A percentile compares a stretch with the other conserved stretches of the same genome.
These are phyloP conservation scores for Automeris io DNA, from an alignment of 2,888 invertebrate species.

Conservation along the genomic window DNA sequence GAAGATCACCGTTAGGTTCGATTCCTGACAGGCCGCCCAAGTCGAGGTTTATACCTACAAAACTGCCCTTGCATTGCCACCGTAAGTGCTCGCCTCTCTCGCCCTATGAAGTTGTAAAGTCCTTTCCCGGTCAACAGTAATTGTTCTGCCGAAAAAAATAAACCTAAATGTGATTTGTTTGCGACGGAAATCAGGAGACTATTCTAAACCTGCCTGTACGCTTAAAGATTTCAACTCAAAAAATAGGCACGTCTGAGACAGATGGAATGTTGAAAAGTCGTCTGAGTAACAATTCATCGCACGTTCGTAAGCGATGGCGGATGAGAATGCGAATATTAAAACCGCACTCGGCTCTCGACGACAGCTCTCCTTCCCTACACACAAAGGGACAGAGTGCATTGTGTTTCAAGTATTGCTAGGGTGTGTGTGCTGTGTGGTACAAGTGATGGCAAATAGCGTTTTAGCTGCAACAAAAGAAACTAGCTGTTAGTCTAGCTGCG, in stretches of 20 bases:
- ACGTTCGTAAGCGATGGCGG: conserved; percentile 3
- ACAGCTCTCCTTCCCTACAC: conserved; percentile 7
- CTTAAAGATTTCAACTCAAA: not conserved
- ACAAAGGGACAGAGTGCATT: conserved; percentile 30
- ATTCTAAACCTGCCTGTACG: not conserved
- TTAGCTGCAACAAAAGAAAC: too few species aligned
- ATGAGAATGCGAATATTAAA: conserved; percentile 8
- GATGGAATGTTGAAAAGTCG: conserved; percentile 2
- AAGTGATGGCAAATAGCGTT: conserved; percentile 9
- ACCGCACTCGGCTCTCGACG: conserved; percentile 6
- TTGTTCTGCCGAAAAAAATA: too few species aligned
- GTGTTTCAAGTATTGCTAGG: conserved; percentile 39
- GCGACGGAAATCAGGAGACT: too few species aligned
- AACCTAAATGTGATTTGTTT: too few species aligned
- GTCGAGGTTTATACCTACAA: too few species aligned
- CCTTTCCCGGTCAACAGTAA: too few species aligned
- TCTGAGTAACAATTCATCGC: conserved; percentile 1
- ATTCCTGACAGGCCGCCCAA: too few species aligned
- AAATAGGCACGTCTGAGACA: not conserved
- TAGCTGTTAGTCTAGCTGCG: too few species aligned
- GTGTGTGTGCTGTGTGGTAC: conserved; percentile 13
- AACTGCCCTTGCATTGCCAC: too few species aligned
- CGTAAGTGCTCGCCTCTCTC: too few species aligned
- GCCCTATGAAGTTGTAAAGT: too few species aligned
- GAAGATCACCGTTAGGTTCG: too few species aligned